These are phyloP conservation scores for Dicranocentrus wangi DNA, from an alignment of 2,888 invertebrate genomes.

Conservation along the genomic window DNA sequence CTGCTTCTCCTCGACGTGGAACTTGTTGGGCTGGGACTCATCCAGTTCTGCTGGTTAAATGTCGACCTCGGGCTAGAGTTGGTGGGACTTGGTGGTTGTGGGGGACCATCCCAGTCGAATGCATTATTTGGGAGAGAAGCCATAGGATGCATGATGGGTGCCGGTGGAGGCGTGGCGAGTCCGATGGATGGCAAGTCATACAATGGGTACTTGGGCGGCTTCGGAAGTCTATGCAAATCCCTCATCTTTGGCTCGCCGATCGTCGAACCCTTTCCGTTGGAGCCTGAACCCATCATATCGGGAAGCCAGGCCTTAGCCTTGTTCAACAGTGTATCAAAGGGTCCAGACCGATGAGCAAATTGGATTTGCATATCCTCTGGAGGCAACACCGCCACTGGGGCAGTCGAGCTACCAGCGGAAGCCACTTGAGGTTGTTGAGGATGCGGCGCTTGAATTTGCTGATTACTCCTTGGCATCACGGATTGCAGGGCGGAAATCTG, in stretches of 20 bases:
- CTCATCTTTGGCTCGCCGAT: conserved; percentile 64
- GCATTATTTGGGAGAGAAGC: conserved; percentile 65
- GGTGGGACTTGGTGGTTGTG: conserved; percentile 11
- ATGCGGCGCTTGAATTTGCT: not conserved
- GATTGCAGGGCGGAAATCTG: conserved; percentile 39
- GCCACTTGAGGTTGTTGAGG: not conserved
- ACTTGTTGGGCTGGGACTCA: conserved; percentile 54
- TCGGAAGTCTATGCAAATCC: conserved; percentile 70
- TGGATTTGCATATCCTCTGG: not conserved
- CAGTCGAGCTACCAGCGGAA: not conserved
- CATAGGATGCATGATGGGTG: conserved; percentile 72
- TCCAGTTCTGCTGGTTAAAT: conserved; percentile 59
- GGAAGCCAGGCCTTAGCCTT: conserved; percentile 58
- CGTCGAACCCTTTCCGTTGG: not conserved
- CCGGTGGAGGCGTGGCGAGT: conserved; percentile 72
- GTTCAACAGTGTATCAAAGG: conserved; percentile 48
- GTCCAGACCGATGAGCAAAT: conserved; percentile 28
- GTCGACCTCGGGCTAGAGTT: conserved; percentile 52
- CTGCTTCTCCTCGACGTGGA: conserved; percentile 50
- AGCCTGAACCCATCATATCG: conserved; percentile 53
- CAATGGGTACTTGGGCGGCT: conserved; percentile 72
- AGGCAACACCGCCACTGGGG: conserved; percentile 29
- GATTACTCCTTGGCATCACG: conserved; percentile 43
- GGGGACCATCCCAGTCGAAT: conserved; percentile 46
- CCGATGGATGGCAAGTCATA: conserved; percentile 69